Base-by-base conservation (phyloP, 2,888 invertebrate genomes). In the Lasioglossum zephyrum region DNA sequence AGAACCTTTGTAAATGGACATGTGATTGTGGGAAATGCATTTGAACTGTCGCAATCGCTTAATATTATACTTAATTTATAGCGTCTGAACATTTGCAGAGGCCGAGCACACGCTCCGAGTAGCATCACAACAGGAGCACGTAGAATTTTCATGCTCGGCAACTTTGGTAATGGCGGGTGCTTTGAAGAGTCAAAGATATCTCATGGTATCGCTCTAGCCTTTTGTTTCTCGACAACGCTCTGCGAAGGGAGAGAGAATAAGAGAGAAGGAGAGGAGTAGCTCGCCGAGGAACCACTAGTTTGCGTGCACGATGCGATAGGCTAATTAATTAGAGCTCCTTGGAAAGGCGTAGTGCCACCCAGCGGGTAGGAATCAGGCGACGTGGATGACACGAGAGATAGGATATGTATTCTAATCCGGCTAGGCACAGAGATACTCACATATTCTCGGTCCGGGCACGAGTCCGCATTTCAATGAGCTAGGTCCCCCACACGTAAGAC, bases 381-480 rank as follows among this genome's bases (percentile, higher is more conserved):
- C 87, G 82, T 81, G 90, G 89, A 89, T 91, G 90, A 91, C 89
- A 89, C 91, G 78, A 72, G 78, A 88, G 91, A 89, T 89, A 89
- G 90, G 88, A 89, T 90, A 91, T 91, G 87, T 87, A 91, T 91
- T 91, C 90, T 91, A 89, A 90, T 88, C 86, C 82, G 75, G 77
- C 79, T 75, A 79, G 78, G 66, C 63, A 36, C 81, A 70, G 84
- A 87, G 78, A 85, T 88, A 89, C 88, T 84, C 82, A 57, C 84
- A 78, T 84, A 84, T 81, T 76, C 81, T 79, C 79, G 39, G 69
- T 49, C 11, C 31, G 74, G 70, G 66, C 69, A 77, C 80, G 73
- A 78, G 85, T 72, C 88, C 90, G 91, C 91, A 91, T 91, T 91
- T 89, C 91, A 91, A 91, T 91, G 91, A 91, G 82, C 79, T 31